These are phyloP conservation scores for Scytalopus superciliaris DNA, from an alignment of 2,113 vertebrate species.

Conservation along the genomic window DNA sequence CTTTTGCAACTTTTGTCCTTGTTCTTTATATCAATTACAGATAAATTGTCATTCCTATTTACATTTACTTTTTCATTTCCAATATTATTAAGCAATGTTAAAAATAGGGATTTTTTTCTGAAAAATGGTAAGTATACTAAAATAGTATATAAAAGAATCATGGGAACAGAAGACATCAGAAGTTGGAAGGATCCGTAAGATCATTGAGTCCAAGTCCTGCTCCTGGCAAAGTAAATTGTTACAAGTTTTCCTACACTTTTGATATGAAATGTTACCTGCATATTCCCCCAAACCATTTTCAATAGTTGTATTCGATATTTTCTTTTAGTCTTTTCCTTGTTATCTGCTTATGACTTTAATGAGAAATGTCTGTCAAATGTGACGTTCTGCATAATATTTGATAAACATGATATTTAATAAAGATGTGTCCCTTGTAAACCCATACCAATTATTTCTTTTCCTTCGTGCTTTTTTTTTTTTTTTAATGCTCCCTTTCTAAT, in stretches of 20 bases:
- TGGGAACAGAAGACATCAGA: background rate
- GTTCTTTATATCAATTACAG: background rate
- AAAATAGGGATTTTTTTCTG: background rate
- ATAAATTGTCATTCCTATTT: background rate
- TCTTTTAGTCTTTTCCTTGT: background rate
- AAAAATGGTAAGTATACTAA: background rate
- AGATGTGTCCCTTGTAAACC: background rate
- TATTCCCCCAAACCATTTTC: background rate
- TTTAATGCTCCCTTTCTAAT: background rate
- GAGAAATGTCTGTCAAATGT: background rate
- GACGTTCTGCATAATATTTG: background rate
- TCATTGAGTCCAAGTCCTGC: background rate
- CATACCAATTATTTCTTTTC: background rate
- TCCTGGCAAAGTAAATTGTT: background rate
- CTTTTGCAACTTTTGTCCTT: background rate
- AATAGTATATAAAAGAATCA: background rate
- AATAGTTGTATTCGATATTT: background rate
- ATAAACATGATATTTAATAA: background rate
- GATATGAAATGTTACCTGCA: background rate
- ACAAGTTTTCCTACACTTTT: background rate
- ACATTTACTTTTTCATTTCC: background rate
- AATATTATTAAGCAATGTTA: background rate
- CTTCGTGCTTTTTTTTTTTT: background rate
- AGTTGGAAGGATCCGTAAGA: background rate
- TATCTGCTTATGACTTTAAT: background rate